Evolutionary conservation across 2,113 vertebrate genomes (phyloP).

Genomic region (Ceyx cyanopectus): DNA sequence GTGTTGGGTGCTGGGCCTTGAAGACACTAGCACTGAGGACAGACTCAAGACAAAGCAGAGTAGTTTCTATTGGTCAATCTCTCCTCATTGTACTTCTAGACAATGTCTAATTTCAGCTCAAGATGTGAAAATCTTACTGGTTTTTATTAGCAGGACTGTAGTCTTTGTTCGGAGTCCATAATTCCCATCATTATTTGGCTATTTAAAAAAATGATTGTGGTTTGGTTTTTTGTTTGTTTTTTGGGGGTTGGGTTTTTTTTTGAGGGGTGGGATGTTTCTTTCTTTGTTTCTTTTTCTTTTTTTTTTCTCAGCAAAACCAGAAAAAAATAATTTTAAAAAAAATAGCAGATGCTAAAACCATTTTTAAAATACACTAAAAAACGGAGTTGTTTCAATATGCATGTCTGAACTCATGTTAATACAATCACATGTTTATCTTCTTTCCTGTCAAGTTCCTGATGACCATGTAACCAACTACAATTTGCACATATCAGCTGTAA

Average conservation of each 20-base stretch:
- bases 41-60: background rate
- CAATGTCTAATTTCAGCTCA: background rate
- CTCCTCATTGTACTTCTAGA: background rate
- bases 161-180: background rate
- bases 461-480: background rate
- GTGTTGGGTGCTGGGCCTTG: background rate
- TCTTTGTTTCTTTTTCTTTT: background rate
- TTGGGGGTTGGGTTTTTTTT: too few relatives aligned
- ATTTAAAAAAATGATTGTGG: background rate
- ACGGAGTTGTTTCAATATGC: background rate
- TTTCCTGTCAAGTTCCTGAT: slow-evolving; percentile 16
- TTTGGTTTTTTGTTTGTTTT: too few relatives aligned
- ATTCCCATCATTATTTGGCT: background rate
- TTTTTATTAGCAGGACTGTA: background rate
- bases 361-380: slow-evolving; percentile 25
- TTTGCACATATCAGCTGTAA: background rate
- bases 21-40: background rate
- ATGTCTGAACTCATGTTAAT: background rate
- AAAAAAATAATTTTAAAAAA: background rate
- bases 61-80: background rate
- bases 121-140: background rate
- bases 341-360: background rate
- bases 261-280: too few relatives aligned
- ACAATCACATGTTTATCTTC: background rate
- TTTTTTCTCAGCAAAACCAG: background rate